Base-by-base conservation (phyloP, 2,797 vertebrate species). In the Myotis myotis region DNA sequence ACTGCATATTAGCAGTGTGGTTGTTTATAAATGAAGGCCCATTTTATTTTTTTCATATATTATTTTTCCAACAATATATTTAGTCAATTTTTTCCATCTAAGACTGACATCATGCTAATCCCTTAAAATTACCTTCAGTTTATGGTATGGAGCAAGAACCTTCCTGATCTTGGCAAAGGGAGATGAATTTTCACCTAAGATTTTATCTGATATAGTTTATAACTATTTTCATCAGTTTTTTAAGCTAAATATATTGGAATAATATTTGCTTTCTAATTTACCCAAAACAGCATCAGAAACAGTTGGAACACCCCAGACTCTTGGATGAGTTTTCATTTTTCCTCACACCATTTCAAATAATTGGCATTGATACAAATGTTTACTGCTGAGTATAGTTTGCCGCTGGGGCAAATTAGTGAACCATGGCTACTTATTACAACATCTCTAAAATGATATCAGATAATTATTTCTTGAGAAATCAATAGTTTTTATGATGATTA, bases 271-370 rank as follows among this genome's bases (percentile, higher is more conserved):
- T 91, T 89, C 13, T 55, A 89, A 79, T 93, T 84, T 88, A 47
- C 68, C 38, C 53, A 90, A 89, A 94, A 83, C 68, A 89, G 28
- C 41, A 72, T 53, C 51, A 53, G n/a, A 93, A 94, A 87, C 72
- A 91, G 78, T 94, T 87, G 53, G 82, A 92, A 90, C 95, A 72
- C n/a, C 33, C 53, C 55, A 95, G 93, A 91, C 44, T 70, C 89
- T 93, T 91, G 91, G 74, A 55, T 70, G n/a, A 20, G 11, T 93
- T 88, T 95, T 89, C 93, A 79, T 94, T 96, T 96, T 91, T 93
- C 82, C 55, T 93, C 57, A 68, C 71, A 81, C 72, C 2, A 49
- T 89, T 95, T 90, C 75, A 95, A 95, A 79, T 89, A 87, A 91
- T 71, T 94, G 94, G 47, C 87, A 72, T 68, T 60, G 57, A 38